A percentile compares a stretch with the other conserved stretches of the same genome.
phyloP scores from a whole-genome alignment of 2,113 vertebrate species.

The Erythrocercus mccallii region DNA sequence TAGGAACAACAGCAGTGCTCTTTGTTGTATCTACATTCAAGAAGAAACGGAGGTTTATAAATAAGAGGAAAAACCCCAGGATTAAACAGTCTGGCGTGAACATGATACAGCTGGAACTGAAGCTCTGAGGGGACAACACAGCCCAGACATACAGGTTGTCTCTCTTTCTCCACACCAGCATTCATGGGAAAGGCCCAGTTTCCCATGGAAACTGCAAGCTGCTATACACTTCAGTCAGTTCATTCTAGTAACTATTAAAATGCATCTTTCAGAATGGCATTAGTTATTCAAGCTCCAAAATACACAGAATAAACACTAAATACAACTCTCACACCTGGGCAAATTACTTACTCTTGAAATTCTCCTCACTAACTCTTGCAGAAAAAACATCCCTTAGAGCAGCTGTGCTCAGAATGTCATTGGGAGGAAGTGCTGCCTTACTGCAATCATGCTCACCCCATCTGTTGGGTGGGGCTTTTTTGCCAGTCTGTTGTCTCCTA shows the following conservation, averaged over 20 bases:
- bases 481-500: not conserved
- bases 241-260: not conserved
- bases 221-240: not conserved
- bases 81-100: not conserved
- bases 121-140: not conserved
- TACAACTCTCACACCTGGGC: not conserved
- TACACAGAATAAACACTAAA: not conserved
- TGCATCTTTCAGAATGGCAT: not conserved
- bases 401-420: not conserved
- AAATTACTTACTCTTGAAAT: fast-evolving
- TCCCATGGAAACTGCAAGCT: not conserved
- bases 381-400: not conserved
- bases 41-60: not conserved
- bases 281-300: not conserved
- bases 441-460: not conserved
- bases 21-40: not conserved
- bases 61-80: not conserved
- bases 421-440: not conserved
- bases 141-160: not conserved
- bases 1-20: not conserved
- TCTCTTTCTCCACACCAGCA: not conserved
- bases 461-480: not conserved
- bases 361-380: not conserved
- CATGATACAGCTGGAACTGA: not conserved
- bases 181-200: not conserved